Percentiles rank a stretch among this genome's conserved stretches.
Evolutionary conservation across 2,888 invertebrate species (phyloP).

Genomic region (Pristionchus exspectatus): DNA sequence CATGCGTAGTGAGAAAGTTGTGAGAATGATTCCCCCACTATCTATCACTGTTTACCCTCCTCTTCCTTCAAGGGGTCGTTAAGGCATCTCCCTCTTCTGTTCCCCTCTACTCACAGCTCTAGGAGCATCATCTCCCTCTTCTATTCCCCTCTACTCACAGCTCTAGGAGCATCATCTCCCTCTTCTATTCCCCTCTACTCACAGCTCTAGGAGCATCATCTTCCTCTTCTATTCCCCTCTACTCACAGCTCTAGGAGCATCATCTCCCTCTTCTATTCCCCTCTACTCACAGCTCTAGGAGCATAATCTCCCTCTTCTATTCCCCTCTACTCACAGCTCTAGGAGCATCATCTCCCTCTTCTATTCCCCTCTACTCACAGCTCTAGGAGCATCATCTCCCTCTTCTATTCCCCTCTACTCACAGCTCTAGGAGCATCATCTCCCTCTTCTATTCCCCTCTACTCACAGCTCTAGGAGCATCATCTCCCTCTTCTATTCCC

Average conservation of each 20-base stretch:
- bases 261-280: too few relatives aligned
- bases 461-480: constrained; percentile 85
- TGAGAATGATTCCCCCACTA: too few relatives aligned
- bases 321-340: constrained; percentile 82
- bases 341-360: constrained; percentile 87
- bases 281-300: constrained; percentile 83
- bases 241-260: constrained; percentile 85
- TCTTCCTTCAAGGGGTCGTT: too few relatives aligned
- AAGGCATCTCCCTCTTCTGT: too few relatives aligned
- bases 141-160: constrained; percentile 81
- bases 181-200: too few relatives aligned
- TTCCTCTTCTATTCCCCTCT: too few relatives aligned
- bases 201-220: constrained; percentile 87
- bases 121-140: constrained; percentile 87
- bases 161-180: constrained; percentile 87
- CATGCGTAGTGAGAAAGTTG: too few relatives aligned
- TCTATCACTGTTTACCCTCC: too few relatives aligned
- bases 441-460: too few relatives aligned
- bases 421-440: constrained; percentile 87
- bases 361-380: constrained; percentile 81
- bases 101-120: constrained; percentile 82
- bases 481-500: too few relatives aligned
- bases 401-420: too few relatives aligned
- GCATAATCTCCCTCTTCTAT: constrained; percentile 88
- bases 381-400: constrained; percentile 87